A percentile compares a stretch with the other conserved stretches of the same genome.
Evolutionary conservation across 2,797 vertebrate genomes (phyloP).

Genomic region (Pitangus sulphuratus): DNA sequence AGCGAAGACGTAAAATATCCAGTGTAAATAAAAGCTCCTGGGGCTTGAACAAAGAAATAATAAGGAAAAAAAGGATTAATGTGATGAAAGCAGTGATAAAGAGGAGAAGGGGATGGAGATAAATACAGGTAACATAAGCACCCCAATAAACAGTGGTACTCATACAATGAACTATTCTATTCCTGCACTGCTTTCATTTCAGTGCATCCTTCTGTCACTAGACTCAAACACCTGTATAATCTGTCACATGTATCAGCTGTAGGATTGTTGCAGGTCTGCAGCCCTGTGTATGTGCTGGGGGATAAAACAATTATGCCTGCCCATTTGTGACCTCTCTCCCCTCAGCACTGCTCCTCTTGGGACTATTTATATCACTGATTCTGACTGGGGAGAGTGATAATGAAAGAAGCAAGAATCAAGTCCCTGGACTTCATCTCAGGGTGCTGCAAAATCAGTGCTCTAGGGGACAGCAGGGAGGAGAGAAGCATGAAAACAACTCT

Average conservation of each 20-base stretch:
- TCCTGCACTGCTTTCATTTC: background rate
- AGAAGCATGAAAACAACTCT: background rate
- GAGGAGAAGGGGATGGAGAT: background rate
- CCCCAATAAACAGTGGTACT: background rate
- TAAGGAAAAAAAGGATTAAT: background rate
- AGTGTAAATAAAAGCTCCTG: background rate
- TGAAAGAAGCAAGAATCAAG: background rate
- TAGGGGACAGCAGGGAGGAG: background rate
- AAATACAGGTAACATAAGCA: background rate
- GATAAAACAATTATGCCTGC: rapidly evolving
- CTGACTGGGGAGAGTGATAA: background rate
- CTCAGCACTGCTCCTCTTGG: background rate
- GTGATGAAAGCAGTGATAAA: background rate
- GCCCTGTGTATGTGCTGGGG: background rate
- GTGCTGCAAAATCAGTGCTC: background rate
- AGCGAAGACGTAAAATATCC: background rate
- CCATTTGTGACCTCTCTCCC: background rate
- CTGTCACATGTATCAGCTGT: background rate
- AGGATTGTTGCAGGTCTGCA: background rate
- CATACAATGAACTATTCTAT: background rate
- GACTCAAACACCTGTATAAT: background rate
- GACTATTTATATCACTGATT: background rate
- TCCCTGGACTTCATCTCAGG: background rate
- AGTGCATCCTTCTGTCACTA: background rate
- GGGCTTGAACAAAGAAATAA: background rate